Conservation (phyloP, 2,797 vertebrate species). For the Rhinella marina region DNA sequence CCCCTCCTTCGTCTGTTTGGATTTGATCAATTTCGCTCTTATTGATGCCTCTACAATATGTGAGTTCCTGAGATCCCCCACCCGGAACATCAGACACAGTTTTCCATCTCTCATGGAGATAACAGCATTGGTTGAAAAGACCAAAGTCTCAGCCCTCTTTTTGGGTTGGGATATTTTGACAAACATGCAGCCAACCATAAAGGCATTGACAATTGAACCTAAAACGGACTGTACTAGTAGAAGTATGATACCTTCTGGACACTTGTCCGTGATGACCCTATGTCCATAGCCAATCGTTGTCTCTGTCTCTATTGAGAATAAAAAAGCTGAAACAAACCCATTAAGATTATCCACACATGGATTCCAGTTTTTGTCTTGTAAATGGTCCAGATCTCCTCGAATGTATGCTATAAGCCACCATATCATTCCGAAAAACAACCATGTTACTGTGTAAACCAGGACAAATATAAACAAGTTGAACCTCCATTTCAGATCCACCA, state of each 20-base stretch:
- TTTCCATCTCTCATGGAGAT: conserved; percentile 97
- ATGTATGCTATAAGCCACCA: conserved; percentile 98
- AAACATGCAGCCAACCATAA: conserved; percentile 99
- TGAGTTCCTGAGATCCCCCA: conserved; percentile 96
- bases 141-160: conserved; percentile 97
- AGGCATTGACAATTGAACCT: conserved; percentile 98
- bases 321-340: conserved; percentile 94
- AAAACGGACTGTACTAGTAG: conserved; percentile 95
- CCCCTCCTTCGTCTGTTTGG: conserved; percentile 98
- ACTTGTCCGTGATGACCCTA: conserved; percentile 97
- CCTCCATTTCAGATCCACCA: conserved; percentile 98
- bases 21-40: conserved; percentile 97
- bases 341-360: conserved; percentile 98
- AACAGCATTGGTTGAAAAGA: conserved; percentile 96
- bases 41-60: conserved; percentile 99
- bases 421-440: conserved; percentile 98
- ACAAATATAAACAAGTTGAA: conserved; percentile 98
- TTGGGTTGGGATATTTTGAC: conserved; percentile 99
- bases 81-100: conserved; percentile 98
- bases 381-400: conserved; percentile 94
- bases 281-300: conserved; percentile 98
- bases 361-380: conserved; percentile 90
- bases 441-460: conserved; percentile 96
- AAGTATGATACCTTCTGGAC: conserved; percentile 94
- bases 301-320: conserved; percentile 99